Percentiles rank a stretch among this genome's conserved stretches.
Conservation (phyloP, 2,113 vertebrate genomes). For the Lynx canadensis region DNA sequence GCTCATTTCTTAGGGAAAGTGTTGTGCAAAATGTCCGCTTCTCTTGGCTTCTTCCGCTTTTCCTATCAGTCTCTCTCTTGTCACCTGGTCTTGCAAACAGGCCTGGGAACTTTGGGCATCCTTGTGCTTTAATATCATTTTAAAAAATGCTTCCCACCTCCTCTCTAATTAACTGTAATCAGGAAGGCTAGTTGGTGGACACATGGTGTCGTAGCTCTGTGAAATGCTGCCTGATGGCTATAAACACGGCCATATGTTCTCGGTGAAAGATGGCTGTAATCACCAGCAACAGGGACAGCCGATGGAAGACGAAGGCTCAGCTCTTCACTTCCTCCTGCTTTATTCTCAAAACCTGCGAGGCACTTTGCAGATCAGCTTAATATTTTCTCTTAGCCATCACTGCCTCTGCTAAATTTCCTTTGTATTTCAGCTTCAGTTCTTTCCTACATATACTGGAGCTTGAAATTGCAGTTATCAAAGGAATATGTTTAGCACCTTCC, state of each 20-base stretch:
- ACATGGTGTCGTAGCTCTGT: slow-evolving; percentile 85
- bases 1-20: slow-evolving; percentile 68
- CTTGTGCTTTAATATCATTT: slow-evolving; percentile 79
- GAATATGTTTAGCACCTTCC: slow-evolving; percentile 48
- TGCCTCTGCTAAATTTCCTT: slow-evolving; percentile 19
- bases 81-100: slow-evolving; percentile 75
- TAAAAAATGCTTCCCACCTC: slow-evolving; percentile 82
- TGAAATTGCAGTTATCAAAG: slow-evolving; percentile 48
- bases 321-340: slow-evolving; percentile 66
- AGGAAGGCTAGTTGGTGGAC: slow-evolving; percentile 87
- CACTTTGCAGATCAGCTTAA: slow-evolving; percentile 65
- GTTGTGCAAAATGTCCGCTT: background rate
- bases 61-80: slow-evolving; percentile 72
- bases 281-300: slow-evolving; percentile 81
- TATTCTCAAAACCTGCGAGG: slow-evolving; percentile 64
- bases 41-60: slow-evolving; percentile 56
- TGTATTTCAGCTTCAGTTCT: background rate
- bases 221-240: slow-evolving; percentile 87
- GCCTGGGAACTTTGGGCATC: slow-evolving; percentile 77
- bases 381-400: slow-evolving; percentile 9
- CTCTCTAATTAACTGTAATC: slow-evolving; percentile 87
- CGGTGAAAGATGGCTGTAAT: slow-evolving; percentile 83
- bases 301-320: slow-evolving; percentile 75
- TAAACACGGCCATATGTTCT: slow-evolving; percentile 87
- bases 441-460: slow-evolving; percentile 19